Evolutionary conservation across 2,113 vertebrate species (phyloP).

Genomic region (Stegostoma tigrinum): DNA sequence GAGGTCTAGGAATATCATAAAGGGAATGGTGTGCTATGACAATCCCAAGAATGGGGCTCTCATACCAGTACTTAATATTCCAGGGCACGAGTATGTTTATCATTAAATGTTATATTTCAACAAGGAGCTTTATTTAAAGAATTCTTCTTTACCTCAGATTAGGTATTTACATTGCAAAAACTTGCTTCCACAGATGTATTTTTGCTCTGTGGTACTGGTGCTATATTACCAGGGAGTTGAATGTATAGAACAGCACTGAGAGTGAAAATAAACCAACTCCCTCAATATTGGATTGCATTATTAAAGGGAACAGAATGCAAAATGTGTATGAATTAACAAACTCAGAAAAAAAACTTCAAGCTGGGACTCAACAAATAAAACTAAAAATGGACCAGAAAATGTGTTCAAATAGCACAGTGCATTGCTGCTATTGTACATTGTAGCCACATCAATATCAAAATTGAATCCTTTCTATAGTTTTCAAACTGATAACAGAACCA

Average conservation of each 20-base stretch:
- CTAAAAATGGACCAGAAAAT: conserved; percentile 42
- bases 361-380: conserved; percentile 39
- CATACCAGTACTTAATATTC: conserved; percentile 43
- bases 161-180: conserved; percentile 52
- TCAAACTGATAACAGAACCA: conserved; percentile 21
- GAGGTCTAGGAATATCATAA: conserved; percentile 44
- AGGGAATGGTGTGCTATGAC: conserved; percentile 43
- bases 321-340: conserved; percentile 46
- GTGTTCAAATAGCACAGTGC: conserved; percentile 49
- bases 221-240: conserved; percentile 49
- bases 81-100: conserved; percentile 46
- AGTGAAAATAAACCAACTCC: conserved; percentile 47
- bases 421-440: conserved; percentile 67
- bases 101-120: conserved; percentile 51
- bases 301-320: conserved; percentile 54
- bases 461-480: conserved; percentile 44
- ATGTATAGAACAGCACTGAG: conserved; percentile 47
- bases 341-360: conserved; percentile 45
- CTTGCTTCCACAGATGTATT: conserved; percentile 51
- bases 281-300: conserved; percentile 43
- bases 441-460: conserved; percentile 58
- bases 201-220: conserved; percentile 48
- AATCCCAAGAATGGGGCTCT: conserved; percentile 43
- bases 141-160: conserved; percentile 67
- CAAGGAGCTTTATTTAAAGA: conserved; percentile 39